Base-by-base conservation (phyloP, 2,888 invertebrate genomes). In the Monochamus alternatus region DNA sequence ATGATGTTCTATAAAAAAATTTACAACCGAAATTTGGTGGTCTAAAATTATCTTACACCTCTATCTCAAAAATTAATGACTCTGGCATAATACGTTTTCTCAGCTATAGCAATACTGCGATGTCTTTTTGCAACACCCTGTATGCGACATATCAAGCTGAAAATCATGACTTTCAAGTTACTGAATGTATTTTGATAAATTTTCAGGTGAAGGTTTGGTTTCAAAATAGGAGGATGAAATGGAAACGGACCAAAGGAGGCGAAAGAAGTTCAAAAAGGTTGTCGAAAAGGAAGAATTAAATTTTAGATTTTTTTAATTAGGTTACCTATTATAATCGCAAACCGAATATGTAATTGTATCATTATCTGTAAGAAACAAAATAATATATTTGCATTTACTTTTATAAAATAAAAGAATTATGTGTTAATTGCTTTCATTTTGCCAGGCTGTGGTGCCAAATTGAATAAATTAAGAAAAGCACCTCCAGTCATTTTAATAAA, bases 171-270 rank as follows among this genome's bases (percentile, higher is more conserved):
- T 22, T 22, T 22, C 1, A 22, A 22, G 63, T 12, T 9, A 22
- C 12, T n/a, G 43, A 63, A 30, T 4, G 5, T 60, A 22, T 60
- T 58, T 14, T 58, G 9, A 30, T 14, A 0, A 7, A 14, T 4
- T 83, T 85, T 44, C 86, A 96, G 96, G 95, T 96, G 1, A 96
- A 96, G 88, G 95, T 96, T 43, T 96, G 96, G 97, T 97, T 96
- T 86, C 96, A 97, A 89, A 97, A 97, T 86, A 90, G 96, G 83
- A 91, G 96, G 81, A 97, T 97, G 96, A 97, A 97, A 85, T 96
- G 95, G 94, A 97, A 97, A 87, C 90, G 96, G 74, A 95, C 94
- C 3, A 96, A 95, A 87, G 92, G 93, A 12, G 92, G 80, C 0
- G 82, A 84, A 7, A 78, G 70, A 67, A 64, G 70, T 43, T 38